Conservation (phyloP, 2,113 vertebrate genomes). For the Hepsetus odoe region DNA sequence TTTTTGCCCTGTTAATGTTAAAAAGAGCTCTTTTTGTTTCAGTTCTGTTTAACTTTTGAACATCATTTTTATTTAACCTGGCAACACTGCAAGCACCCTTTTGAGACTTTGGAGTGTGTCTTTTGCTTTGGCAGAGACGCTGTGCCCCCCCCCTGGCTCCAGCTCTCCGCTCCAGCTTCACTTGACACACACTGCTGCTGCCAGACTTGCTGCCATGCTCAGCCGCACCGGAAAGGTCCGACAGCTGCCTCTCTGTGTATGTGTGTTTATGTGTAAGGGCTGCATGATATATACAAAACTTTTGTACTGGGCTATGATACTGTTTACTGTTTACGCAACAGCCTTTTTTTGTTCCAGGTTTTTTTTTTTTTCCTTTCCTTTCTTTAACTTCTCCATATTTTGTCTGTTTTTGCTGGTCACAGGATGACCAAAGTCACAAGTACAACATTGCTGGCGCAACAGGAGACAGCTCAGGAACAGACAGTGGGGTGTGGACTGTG, state of each 20-base stretch:
- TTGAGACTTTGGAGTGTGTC: conserved; percentile 5
- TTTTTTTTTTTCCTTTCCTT: background rate
- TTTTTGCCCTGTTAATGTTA: too few species aligned
- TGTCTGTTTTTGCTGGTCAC: conserved; percentile 18
- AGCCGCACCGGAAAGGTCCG: conserved; percentile 72
- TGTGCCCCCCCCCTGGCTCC: conserved; percentile 36
- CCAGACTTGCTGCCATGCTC: conserved; percentile 70
- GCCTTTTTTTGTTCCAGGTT: background rate
- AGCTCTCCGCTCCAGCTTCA: conserved; percentile 67
- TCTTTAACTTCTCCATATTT: too few species aligned
- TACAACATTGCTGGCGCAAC: conserved; percentile 66
- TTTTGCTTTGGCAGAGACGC: conserved; percentile 69
- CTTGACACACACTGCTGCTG: conserved; percentile 63
- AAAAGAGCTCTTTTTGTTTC: background rate
- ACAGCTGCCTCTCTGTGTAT: background rate
- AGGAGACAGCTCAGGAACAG: conserved; percentile 64
- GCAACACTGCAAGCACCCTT: background rate
- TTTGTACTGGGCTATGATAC: too few species aligned
- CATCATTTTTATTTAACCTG: conserved; percentile 1
- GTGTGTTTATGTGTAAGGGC: background rate
- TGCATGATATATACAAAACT: background rate
- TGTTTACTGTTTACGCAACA: background rate
- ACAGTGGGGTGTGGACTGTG: conserved; percentile 54
- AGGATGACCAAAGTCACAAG: conserved; percentile 74
- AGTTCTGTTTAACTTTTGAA: background rate